A percentile compares a stretch with the other conserved stretches of the same genome.
Conservation (phyloP, 2,888 invertebrate genomes). For the Quadriops clusia region DNA sequence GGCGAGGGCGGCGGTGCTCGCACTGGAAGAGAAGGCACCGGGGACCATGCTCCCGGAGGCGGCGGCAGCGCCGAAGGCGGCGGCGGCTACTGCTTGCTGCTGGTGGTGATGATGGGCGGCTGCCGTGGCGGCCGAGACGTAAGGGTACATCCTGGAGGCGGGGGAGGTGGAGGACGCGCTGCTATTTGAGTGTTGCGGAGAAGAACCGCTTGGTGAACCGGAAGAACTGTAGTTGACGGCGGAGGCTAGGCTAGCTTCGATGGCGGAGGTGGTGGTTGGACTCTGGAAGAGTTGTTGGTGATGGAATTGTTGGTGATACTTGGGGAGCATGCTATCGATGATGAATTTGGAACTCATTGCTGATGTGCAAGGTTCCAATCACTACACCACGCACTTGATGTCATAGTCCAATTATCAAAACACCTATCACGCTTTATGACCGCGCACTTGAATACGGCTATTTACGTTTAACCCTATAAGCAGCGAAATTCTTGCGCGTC, state of each 20-base stretch:
- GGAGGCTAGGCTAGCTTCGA: conserved; percentile 62
- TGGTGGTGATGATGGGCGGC: conserved; percentile 57
- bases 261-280: conserved; percentile 45
- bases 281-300: conserved; percentile 53
- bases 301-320: conserved; percentile 75
- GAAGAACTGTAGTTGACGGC: conserved; percentile 47
- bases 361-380: conserved; percentile 31
- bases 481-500: conserved; percentile 41
- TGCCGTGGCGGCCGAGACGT: conserved; percentile 61
- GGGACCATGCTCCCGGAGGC: conserved; percentile 54
- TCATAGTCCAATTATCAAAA: conserved; percentile 27
- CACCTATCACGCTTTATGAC: conserved; percentile 29
- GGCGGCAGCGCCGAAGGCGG: conserved; percentile 48
- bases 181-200: conserved; percentile 50
- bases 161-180: conserved; percentile 47
- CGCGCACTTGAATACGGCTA: conserved; percentile 28
- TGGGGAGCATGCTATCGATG: conserved; percentile 95
- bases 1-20: conserved; percentile 44
- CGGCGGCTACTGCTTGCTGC: conserved; percentile 55
- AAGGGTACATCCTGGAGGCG: conserved; percentile 81
- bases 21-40: conserved; percentile 43
- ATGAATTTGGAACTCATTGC: conserved; percentile 96
- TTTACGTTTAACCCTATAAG: conserved; percentile 35
- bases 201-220: conserved; percentile 54
- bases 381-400: conserved; percentile 33